These are phyloP conservation scores for Himalopsyche tibetana DNA, from an alignment of 2,888 invertebrate species.

Conservation along the genomic window DNA sequence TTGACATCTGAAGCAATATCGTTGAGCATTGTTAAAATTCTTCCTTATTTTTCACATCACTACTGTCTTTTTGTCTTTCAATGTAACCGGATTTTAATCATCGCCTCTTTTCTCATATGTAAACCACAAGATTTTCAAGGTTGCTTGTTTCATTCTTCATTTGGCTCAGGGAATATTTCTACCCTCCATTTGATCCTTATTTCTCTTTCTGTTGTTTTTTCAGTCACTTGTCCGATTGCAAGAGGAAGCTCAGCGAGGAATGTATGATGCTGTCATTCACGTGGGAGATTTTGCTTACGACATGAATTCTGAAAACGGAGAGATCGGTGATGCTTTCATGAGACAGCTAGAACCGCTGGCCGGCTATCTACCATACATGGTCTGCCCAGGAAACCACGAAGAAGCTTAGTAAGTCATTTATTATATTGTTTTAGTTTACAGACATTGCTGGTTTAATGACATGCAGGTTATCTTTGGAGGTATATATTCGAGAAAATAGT, in stretches of 20 bases:
- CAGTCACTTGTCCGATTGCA: conserved; percentile 89
- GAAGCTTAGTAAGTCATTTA: conserved; percentile 82
- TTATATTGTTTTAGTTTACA: background rate
- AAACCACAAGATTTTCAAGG: background rate
- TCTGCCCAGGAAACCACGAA: conserved; percentile 95
- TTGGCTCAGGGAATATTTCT: background rate
- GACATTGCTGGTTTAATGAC: too few relatives aligned
- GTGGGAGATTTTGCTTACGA: conserved; percentile 98
- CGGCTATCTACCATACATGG: conserved; percentile 94
- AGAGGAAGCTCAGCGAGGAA: conserved; percentile 86
- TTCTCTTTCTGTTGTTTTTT: background rate
- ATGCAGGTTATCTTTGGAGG: too few relatives aligned
- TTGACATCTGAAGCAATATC: too few relatives aligned
- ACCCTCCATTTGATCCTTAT: background rate
- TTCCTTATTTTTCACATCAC: background rate
- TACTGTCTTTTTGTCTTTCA: too few relatives aligned
- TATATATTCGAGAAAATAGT: too few relatives aligned
- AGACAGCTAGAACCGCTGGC: conserved; percentile 92
- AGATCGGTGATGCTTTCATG: conserved; percentile 95
- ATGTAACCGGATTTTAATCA: too few relatives aligned
- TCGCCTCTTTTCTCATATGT: too few relatives aligned
- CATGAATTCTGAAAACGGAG: conserved; percentile 88
- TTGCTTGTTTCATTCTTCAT: background rate
- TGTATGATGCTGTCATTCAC: conserved; percentile 92
- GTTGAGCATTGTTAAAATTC: too few relatives aligned